phyloP scores from a whole-genome alignment of 1,140 invertebrate species.

The Oryzaephilus surinamensis region DNA sequence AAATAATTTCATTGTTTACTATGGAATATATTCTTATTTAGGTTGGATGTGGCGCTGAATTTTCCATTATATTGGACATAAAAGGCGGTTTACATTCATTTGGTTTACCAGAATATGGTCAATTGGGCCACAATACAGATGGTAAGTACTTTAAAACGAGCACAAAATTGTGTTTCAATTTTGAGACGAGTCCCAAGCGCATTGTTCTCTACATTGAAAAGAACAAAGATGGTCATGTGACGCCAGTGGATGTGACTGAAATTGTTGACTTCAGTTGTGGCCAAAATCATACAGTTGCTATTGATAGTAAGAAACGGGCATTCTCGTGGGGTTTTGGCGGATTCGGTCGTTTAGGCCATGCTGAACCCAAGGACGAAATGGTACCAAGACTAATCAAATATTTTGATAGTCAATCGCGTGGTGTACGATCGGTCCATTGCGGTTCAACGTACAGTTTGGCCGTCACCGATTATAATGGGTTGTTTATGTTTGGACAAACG shows the following conservation, averaged over 20 bases:
- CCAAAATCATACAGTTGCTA: slow-evolving; percentile 80
- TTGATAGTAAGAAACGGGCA: slow-evolving; percentile 76
- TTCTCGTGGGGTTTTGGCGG: slow-evolving; percentile 94
- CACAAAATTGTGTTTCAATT: slow-evolving; percentile 78
- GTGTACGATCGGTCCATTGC: slow-evolving; percentile 67
- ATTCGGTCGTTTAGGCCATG: slow-evolving; percentile 83
- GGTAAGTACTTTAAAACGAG: slow-evolving; percentile 86
- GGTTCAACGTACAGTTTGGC: slow-evolving; percentile 80
- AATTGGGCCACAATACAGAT: slow-evolving; percentile 85
- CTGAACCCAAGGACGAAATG: slow-evolving; percentile 81
- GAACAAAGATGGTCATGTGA: slow-evolving; percentile 74
- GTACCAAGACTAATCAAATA: slow-evolving; percentile 81
- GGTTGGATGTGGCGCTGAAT: slow-evolving; percentile 86
- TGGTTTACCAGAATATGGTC: slow-evolving; percentile 85
- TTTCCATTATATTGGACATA: slow-evolving; percentile 81
- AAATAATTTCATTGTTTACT: background rate
- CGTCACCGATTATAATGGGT: slow-evolving; percentile 62
- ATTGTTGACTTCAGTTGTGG: slow-evolving; percentile 86
- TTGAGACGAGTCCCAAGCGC: slow-evolving; percentile 72
- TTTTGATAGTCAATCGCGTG: slow-evolving; percentile 73
- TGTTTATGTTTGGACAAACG: slow-evolving; percentile 83
- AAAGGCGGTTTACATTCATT: slow-evolving; percentile 84
- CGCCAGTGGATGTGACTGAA: slow-evolving; percentile 72
- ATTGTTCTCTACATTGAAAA: slow-evolving; percentile 82
- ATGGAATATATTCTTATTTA: slow-evolving; percentile 41